Percentiles rank a stretch among this genome's conserved stretches.
phyloP scores from a whole-genome alignment of 1,140 invertebrate genomes.

The Chionoecetes opilio region DNA sequence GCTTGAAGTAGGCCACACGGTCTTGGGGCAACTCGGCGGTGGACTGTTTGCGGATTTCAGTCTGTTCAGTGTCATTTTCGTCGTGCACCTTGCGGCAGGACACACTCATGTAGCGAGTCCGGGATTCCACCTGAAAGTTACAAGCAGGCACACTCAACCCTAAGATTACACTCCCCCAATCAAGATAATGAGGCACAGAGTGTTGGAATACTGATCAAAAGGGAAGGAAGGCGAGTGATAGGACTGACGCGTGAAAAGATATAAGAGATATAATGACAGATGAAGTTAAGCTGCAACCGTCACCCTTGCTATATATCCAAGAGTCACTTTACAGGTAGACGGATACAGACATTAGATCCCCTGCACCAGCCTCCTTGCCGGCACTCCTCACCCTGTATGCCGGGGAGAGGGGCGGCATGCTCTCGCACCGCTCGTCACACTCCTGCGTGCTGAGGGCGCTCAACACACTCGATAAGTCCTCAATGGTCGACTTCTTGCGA shows the following conservation, averaged over 20 bases:
- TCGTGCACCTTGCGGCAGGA: constrained; percentile 56
- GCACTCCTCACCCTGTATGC: constrained; percentile 31
- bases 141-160: too few relatives aligned
- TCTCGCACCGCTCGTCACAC: constrained; percentile 68
- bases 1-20: constrained; percentile 56
- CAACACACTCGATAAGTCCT: constrained; percentile 49
- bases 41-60: constrained; percentile 54
- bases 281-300: too few relatives aligned
- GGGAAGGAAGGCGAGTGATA: too few relatives aligned
- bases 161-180: too few relatives aligned
- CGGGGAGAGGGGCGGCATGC: constrained; percentile 63
- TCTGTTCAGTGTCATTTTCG: constrained; percentile 55
- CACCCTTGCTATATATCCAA: too few relatives aligned
- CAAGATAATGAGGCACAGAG: too few relatives aligned
- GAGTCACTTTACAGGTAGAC: too few relatives aligned
- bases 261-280: too few relatives aligned
- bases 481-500: constrained; percentile 43
- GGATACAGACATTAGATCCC: too few relatives aligned
- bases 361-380: not conserved
- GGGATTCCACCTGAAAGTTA: constrained; percentile 60
- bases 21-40: constrained; percentile 68
- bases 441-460: constrained; percentile 21
- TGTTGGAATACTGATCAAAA: too few relatives aligned
- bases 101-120: constrained; percentile 70
- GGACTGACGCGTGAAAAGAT: too few relatives aligned